Percentiles rank a stretch among this genome's conserved stretches.
phyloP scores from a whole-genome alignment of 2,797 vertebrate species.

The Perdix hodgsoniae region DNA sequence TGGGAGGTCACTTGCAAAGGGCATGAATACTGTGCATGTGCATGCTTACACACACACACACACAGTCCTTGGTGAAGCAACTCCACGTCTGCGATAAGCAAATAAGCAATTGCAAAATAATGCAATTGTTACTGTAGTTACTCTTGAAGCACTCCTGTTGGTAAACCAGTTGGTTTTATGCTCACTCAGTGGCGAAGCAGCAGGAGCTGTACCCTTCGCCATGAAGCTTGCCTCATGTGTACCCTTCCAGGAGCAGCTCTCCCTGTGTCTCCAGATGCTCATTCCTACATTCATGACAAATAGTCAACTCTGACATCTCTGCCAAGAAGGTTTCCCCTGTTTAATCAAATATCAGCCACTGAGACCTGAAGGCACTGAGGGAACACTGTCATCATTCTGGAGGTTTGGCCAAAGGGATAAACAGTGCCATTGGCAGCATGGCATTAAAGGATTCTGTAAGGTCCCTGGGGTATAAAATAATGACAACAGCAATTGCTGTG shows the following conservation, averaged over 20 bases:
- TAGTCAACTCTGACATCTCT: not conserved
- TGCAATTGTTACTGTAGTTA: not conserved
- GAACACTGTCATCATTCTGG: not conserved
- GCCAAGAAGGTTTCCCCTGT: not conserved
- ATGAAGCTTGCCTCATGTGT: not conserved
- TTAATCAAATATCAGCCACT: not conserved
- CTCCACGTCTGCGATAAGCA: not conserved
- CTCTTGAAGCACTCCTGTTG: not conserved
- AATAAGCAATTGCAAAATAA: too few relatives aligned
- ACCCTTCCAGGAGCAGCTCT: not conserved
- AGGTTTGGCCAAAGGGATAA: not conserved
- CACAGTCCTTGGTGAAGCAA: not conserved
- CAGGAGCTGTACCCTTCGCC: not conserved
- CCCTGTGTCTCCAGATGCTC: not conserved
- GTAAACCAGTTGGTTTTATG: not conserved
- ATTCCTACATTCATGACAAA: not conserved
- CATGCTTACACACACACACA: accelerated
- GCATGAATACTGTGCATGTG: accelerated
- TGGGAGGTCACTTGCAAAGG: not conserved
- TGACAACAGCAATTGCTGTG: not conserved
- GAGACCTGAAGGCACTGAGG: not conserved
- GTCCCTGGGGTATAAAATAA: not conserved
- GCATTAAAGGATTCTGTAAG: not conserved
- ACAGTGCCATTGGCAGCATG: not conserved
- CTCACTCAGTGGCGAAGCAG: not conserved